phyloP scores from a whole-genome alignment of 2,113 vertebrate species.

The Brachirus orientalis region DNA sequence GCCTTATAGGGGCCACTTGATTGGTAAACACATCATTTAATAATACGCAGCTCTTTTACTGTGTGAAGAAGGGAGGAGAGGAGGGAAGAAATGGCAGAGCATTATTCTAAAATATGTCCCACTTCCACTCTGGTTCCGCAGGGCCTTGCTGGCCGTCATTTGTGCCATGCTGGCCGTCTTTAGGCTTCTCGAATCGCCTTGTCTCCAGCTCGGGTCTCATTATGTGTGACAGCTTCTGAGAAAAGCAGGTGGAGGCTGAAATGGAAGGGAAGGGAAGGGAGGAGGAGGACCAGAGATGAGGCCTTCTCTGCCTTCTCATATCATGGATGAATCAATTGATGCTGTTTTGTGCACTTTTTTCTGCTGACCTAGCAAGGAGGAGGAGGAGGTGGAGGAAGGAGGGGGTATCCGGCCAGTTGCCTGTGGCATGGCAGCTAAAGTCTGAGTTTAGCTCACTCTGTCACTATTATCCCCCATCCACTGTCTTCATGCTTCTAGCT shows the following conservation, averaged over 20 bases:
- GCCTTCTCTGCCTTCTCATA: slow-evolving; percentile 70
- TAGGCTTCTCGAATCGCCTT: slow-evolving; percentile 47
- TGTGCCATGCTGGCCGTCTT: slow-evolving; percentile 44
- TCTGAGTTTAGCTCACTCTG: slow-evolving; percentile 69
- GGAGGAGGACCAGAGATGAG: slow-evolving; percentile 41
- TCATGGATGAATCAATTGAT: slow-evolving; percentile 77
- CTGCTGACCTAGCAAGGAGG: slow-evolving; percentile 72
- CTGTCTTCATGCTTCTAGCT: slow-evolving; percentile 34
- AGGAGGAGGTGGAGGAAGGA: not conserved
- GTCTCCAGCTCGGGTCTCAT: slow-evolving; percentile 70
- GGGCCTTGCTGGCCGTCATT: slow-evolving; percentile 63
- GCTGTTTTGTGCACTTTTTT: slow-evolving; percentile 76
- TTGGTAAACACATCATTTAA: slow-evolving; percentile 64
- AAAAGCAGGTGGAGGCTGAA: slow-evolving; percentile 54
- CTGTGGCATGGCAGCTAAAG: slow-evolving; percentile 64
- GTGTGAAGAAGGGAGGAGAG: slow-evolving; percentile 42
- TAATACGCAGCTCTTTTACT: slow-evolving; percentile 56
- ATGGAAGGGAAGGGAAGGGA: slow-evolving; percentile 49
- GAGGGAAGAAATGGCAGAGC: not conserved
- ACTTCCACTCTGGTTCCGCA: slow-evolving; percentile 59
- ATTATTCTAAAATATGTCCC: slow-evolving; percentile 82
- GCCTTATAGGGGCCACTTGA: slow-evolving; percentile 30
- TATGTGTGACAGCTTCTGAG: slow-evolving; percentile 71
- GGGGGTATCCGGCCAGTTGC: slow-evolving; percentile 50
- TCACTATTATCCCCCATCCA: slow-evolving; percentile 58